A percentile compares a stretch with the other conserved stretches of the same genome.
These are phyloP conservation scores for Limanda limanda DNA, from an alignment of 2,113 vertebrate genomes.

Conservation along the genomic window DNA sequence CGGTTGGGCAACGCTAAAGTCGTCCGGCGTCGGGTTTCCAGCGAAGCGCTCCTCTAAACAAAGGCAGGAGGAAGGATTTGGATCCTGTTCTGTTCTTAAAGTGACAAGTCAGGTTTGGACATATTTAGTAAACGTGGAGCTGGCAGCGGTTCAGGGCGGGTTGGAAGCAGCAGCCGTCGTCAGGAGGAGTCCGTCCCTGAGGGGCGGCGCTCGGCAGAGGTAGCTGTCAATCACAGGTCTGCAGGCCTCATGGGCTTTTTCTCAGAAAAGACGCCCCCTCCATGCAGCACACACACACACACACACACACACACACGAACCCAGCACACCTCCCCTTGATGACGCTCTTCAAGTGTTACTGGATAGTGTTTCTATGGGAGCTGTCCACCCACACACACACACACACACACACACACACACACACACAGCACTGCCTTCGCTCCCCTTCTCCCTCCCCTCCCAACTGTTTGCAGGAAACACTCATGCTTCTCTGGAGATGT, in stretches of 20 bases:
- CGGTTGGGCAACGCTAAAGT: not conserved
- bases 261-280: conserved; percentile 68
- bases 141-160: conserved; percentile 56
- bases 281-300: conserved; percentile 31
- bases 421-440: conserved; percentile 35
- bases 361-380: conserved; percentile 77
- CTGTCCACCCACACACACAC: conserved; percentile 59
- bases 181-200: conserved; percentile 48
- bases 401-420: conserved; percentile 48
- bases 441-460: conserved; percentile 38
- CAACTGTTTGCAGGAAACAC: conserved; percentile 78
- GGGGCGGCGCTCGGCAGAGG: conserved; percentile 73
- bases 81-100: conserved; percentile 16
- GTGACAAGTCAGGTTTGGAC: conserved; percentile 48
- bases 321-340: conserved; percentile 67
- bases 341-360: conserved; percentile 72
- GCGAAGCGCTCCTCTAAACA: conserved; percentile 25
- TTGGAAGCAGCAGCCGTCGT: conserved; percentile 73
- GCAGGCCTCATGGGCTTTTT: conserved; percentile 68
- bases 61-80: conserved; percentile 22
- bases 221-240: conserved; percentile 74
- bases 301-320: conserved; percentile 31
- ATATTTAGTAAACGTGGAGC: conserved; percentile 59
- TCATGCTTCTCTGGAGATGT: conserved; percentile 79
- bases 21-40: conserved; percentile 33